phyloP scores from a whole-genome alignment of 1,140 invertebrate genomes.

The Aricia agestis region DNA sequence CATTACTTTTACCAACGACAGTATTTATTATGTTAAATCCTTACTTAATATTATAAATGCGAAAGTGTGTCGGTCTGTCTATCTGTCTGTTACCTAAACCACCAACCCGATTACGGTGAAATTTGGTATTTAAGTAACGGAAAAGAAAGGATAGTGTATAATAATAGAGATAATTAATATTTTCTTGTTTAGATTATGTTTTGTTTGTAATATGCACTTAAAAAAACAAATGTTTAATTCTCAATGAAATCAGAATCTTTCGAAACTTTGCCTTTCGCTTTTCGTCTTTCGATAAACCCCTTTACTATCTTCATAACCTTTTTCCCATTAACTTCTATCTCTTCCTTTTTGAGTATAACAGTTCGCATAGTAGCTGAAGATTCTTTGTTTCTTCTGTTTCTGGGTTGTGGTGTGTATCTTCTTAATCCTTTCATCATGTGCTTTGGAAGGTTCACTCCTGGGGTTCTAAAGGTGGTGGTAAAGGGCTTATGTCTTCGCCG shows the following conservation, averaged over 20 bases:
- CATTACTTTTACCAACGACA: too few relatives aligned
- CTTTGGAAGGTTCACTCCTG: conserved; percentile 23
- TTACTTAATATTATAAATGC: too few relatives aligned
- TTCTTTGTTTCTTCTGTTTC: conserved; percentile 23
- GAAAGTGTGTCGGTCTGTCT: too few relatives aligned
- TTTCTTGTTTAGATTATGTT: too few relatives aligned
- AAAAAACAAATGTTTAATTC: conserved; percentile 13
- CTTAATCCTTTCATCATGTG: conserved; percentile 34
- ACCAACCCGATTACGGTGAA: too few relatives aligned
- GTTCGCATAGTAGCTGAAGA: conserved; percentile 19
- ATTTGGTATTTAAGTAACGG: too few relatives aligned
- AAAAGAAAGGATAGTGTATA: too few relatives aligned
- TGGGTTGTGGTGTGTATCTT: conserved; percentile 35
- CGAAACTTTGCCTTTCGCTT: background rate
- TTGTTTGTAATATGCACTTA: too few relatives aligned
- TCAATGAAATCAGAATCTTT: conserved; percentile 12
- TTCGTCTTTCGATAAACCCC: conserved; percentile 27
- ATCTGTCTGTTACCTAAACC: too few relatives aligned
- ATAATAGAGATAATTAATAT: too few relatives aligned
- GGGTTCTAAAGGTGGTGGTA: conserved; percentile 21
- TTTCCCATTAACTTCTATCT: conserved; percentile 31
- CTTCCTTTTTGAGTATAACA: conserved; percentile 28
- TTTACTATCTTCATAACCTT: conserved; percentile 36
- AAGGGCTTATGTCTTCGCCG: conserved; percentile 30
- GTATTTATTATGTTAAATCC: too few relatives aligned